phyloP scores from a whole-genome alignment of 1,140 invertebrate species.

The Hetaerina americana region DNA sequence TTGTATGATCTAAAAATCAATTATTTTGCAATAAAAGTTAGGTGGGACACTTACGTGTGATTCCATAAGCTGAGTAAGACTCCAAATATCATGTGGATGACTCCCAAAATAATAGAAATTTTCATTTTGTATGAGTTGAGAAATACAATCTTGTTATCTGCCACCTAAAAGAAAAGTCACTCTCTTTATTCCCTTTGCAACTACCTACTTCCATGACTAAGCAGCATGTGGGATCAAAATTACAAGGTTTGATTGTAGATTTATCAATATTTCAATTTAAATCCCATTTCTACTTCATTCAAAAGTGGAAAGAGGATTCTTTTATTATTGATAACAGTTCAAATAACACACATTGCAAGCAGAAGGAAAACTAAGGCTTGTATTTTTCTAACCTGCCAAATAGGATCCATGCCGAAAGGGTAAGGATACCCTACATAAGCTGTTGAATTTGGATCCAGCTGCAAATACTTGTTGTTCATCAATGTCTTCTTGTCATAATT shows the following conservation, averaged over 20 bases:
- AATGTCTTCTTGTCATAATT: slow-evolving; percentile 41
- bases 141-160: slow-evolving; percentile 78
- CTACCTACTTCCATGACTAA: too few relatives aligned
- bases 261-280: too few relatives aligned
- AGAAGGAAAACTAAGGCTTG: too few relatives aligned
- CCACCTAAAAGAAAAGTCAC: slow-evolving; percentile 29
- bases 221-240: too few relatives aligned
- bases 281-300: too few relatives aligned
- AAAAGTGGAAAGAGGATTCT: too few relatives aligned
- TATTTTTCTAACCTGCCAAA: slow-evolving; percentile 76
- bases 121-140: slow-evolving; percentile 93
- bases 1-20: not conserved
- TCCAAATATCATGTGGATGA: slow-evolving; percentile 85
- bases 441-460: slow-evolving; percentile 48
- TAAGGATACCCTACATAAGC: slow-evolving; percentile 48
- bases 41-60: slow-evolving; percentile 38
- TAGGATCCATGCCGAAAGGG: slow-evolving; percentile 83
- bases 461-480: slow-evolving; percentile 36
- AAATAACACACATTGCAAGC: too few relatives aligned
- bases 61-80: slow-evolving; percentile 68
- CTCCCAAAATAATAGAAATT: slow-evolving; percentile 83
- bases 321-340: too few relatives aligned
- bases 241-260: too few relatives aligned
- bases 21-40: not conserved
- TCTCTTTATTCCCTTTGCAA: too few relatives aligned